Conservation (phyloP, 2,797 vertebrate genomes). For the Leuciscus waleckii region DNA sequence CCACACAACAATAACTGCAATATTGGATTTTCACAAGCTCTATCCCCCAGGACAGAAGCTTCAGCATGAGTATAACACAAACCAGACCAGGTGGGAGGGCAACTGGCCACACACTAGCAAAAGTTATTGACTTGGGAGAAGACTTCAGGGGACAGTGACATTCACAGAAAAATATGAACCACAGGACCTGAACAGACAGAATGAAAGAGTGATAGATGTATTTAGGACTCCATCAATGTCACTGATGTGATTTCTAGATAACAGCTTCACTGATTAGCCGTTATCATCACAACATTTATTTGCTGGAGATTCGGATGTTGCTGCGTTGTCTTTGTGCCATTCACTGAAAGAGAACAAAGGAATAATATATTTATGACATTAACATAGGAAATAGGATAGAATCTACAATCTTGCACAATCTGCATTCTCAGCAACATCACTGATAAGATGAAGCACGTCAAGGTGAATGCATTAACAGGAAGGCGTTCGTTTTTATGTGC, state of each 20-base stretch:
- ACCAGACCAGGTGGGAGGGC: constrained; percentile 55
- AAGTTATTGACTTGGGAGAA: constrained; percentile 56
- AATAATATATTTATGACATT: background rate
- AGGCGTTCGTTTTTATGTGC: background rate
- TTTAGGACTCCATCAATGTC: constrained; percentile 35
- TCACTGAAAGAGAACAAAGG: constrained; percentile 10
- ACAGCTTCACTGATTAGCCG: constrained; percentile 27
- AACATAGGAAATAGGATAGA: constrained; percentile 9
- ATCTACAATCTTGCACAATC: constrained; percentile 32
- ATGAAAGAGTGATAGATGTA: constrained; percentile 16
- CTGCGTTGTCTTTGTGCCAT: constrained; percentile 1
- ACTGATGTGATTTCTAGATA: constrained; percentile 25
- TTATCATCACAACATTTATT: constrained; percentile 10
- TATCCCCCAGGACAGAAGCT: constrained; percentile 56
- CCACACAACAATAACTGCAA: constrained; percentile 63
- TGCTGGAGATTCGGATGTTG: constrained; percentile 4
- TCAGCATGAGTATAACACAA: constrained; percentile 52
- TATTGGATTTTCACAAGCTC: constrained; percentile 62
- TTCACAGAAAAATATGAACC: constrained; percentile 38
- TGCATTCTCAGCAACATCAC: constrained; percentile 20
- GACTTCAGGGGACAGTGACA: constrained; percentile 34
- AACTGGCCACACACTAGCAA: constrained; percentile 33
- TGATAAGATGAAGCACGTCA: constrained; percentile 26
- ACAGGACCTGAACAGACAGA: constrained; percentile 39
- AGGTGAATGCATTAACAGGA: constrained; percentile 28